Percentiles rank a stretch among this genome's conserved stretches.
Evolutionary conservation across 2,888 invertebrate species (phyloP).

Genomic region (Lithophane ornitopus): DNA sequence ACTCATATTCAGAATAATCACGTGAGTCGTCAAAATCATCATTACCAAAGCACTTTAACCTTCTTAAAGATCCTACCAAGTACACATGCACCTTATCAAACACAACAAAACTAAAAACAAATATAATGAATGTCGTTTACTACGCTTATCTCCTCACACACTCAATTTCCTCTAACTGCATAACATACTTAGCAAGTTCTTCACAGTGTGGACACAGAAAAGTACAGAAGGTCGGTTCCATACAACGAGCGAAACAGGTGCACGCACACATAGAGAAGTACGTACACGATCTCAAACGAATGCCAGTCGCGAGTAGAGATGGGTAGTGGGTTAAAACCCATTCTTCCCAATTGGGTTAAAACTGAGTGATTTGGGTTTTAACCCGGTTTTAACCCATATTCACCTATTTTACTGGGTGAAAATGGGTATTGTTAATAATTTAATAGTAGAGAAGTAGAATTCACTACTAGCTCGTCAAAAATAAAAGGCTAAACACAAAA

Average conservation of each 20-base stretch:
- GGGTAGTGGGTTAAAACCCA: no score
- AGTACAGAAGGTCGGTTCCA: conserved; percentile 1
- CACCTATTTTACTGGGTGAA: no score
- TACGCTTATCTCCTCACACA: conserved; percentile 22
- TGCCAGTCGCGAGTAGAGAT: neutral
- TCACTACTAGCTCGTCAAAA: no score
- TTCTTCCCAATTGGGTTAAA: no score
- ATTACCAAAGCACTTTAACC: neutral
- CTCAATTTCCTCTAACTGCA: conserved; percentile 46
- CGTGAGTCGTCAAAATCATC: neutral
- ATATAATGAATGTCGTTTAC: conserved; percentile 38
- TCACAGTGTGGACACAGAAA: neutral
- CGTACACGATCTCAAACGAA: neutral
- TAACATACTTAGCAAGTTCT: conserved; percentile 58
- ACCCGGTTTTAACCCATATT: no score
- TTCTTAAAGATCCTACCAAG: neutral
- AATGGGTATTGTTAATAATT: no score
- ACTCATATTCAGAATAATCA: neutral
- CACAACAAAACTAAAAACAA: conserved; percentile 31
- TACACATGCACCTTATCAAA: neutral
- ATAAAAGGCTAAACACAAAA: no score
- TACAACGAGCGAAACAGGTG: neutral
- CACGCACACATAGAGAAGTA: neutral
- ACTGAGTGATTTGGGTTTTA: no score
- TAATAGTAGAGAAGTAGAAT: no score